Conservation (phyloP, 2,797 vertebrate genomes). For the Adelosebastes latens region DNA sequence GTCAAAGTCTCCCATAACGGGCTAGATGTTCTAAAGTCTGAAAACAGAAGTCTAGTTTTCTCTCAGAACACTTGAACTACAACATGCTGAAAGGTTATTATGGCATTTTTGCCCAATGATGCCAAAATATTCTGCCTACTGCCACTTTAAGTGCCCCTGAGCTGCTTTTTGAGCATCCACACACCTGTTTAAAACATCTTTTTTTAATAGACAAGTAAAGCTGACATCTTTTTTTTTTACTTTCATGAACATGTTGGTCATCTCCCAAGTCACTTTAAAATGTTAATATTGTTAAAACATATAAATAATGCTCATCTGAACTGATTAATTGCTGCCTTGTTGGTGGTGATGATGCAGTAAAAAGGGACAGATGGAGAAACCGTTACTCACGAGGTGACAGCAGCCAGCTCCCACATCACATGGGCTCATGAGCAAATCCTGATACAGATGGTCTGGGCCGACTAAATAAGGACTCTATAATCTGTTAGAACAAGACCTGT, state of each 20-base stretch:
- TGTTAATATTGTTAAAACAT: background rate
- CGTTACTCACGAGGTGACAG: conserved; percentile 22
- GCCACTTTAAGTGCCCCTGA: background rate
- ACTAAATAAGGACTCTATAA: conserved; percentile 29
- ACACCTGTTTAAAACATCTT: background rate
- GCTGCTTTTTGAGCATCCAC: background rate
- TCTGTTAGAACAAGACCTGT: background rate
- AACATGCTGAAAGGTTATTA: too few relatives aligned
- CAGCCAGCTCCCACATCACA: conserved; percentile 27
- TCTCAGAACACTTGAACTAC: too few relatives aligned
- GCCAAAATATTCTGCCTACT: too few relatives aligned
- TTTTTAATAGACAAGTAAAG: background rate
- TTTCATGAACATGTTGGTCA: background rate
- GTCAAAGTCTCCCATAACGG: too few relatives aligned
- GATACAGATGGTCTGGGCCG: conserved; percentile 25
- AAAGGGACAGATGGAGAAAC: conserved; percentile 49
- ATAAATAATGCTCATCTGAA: background rate
- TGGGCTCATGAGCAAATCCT: conserved; percentile 41
- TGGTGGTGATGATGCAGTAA: background rate
- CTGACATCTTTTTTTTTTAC: background rate
- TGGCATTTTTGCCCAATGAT: too few relatives aligned
- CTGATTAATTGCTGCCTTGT: background rate
- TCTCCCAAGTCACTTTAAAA: background rate
- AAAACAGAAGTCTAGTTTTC: too few relatives aligned
- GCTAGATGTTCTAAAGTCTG: too few relatives aligned